Percentiles rank a stretch among this genome's conserved stretches.
phyloP scores from a whole-genome alignment of 2,888 invertebrate species.

The Hemaris fuciformis region DNA sequence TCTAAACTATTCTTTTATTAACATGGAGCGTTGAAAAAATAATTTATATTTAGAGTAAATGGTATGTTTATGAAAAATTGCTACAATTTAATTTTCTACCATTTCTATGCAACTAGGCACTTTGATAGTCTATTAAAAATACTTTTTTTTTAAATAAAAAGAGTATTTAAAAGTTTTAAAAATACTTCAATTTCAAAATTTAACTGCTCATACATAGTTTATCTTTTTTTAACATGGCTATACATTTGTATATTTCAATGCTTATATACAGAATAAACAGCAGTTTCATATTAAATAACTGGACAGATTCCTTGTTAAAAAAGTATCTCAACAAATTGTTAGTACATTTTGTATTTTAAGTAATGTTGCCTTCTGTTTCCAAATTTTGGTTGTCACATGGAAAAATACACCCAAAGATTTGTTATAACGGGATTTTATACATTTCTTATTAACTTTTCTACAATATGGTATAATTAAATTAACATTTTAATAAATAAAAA shows the following conservation, averaged over 20 bases:
- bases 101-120: slow-evolving; percentile 55
- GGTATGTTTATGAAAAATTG: not conserved
- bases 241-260: slow-evolving; percentile 13
- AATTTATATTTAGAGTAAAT: not conserved
- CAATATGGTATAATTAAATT: not conserved
- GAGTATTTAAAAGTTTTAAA: slow-evolving; percentile 4
- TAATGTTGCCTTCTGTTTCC: too few species aligned
- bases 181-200: slow-evolving; percentile 6
- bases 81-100: slow-evolving; percentile 14
- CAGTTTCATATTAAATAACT: not conserved
- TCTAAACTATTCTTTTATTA: not conserved
- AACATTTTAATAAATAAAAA: not conserved
- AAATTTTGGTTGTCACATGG: too few species aligned
- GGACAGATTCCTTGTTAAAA: not conserved
- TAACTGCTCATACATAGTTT: slow-evolving; percentile 11
- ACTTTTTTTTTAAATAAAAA: slow-evolving; percentile 1
- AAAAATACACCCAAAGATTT: too few species aligned
- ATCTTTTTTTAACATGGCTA: slow-evolving; percentile 18
- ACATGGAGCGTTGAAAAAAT: not conserved
- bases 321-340: too few species aligned
- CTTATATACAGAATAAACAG: slow-evolving; percentile 6
- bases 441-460: too few species aligned
- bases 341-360: not conserved
- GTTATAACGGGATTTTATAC: too few species aligned
- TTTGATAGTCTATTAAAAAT: slow-evolving; percentile 44